Base-by-base conservation (phyloP, 2,113 vertebrate genomes). In the Oriolus oriolus region DNA sequence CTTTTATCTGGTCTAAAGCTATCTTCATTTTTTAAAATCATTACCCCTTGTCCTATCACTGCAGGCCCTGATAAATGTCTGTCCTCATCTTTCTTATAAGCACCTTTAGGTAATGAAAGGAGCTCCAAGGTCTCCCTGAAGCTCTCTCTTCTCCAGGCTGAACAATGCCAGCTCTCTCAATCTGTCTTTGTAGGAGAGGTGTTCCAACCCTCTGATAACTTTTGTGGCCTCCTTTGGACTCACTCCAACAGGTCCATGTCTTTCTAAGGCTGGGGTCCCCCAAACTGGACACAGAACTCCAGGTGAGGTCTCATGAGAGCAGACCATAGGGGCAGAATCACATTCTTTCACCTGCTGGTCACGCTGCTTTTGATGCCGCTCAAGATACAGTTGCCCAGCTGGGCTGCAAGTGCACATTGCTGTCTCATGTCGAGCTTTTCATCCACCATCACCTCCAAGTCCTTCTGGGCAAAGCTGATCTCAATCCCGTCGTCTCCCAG, bases 271-370 rank as follows among this genome's bases (percentile, higher is more conserved):
- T 26, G 20, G 24, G 8, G 8, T 16, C 7, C 10, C 24, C 44
- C 1, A 0, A 39, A 35, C 19, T 61, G 47, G 11, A 50, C 5
- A 13, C 37, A 56, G 20, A 7, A 73, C 24, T 59, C 8, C 26
- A 28, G 7, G 26, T 11, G 19, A 9, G 2, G 7, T 75, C 35
- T 63, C 35, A 63, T 0, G 0, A 60, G n/a, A 60, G 26, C 5
- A 41, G 35, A 85, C 21, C 2, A 44, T 11, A 82, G 8, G 4
- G 14, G 17, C 24, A 80, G 59, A 53, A 60, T 41, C 21, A 16
- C 11, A 15, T 35, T 30, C 30, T n/a, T 39, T 8, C 2, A 26
- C 24, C 17, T 66, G 30, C 52, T 66, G 30, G 8, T 10, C n/a
- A 10, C 5, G 0, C 11, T 53, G 2, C 39, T 60, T 45, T 59